Base-by-base conservation (phyloP, 2,888 invertebrate genomes). In the Hypomecis punctinalis region DNA sequence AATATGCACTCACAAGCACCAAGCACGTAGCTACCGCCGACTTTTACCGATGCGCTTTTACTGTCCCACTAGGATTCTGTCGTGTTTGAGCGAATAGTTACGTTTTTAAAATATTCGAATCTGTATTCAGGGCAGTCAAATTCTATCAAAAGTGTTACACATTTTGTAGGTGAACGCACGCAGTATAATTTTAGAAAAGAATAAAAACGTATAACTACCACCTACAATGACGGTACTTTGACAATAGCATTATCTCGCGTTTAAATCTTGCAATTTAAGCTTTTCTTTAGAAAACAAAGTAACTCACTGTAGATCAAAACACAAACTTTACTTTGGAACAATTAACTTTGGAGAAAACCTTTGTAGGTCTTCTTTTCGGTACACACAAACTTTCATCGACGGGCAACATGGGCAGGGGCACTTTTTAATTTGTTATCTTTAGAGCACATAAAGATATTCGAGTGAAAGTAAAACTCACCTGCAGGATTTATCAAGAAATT, bases 161-260 rank as follows among this genome's bases (percentile, higher is more conserved):
- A 76, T 69, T 73, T 67, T 55, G 68, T 76, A 79, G 81, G 82
- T 81, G 80, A 84, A 83, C 75, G 81, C 73, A 81, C 80, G 70
- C 75, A 66, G 74, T 76, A 66, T 82, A 83, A 79, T 79, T 78
- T 81, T 84, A 84, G 81, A 81, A 77, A 73, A 74, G 54, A 60
- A 51, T 10, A 43, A 58, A 6, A 54, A 46, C 33, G 35, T 46
- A 11, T 62, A 47, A n/a, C 49, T 47, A 54, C 54, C 54, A 11
- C 52, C 42, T 46, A 35, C 37, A 52, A 23, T 45, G 49, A 54
- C 45, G 39, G 13, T 37, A 55, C 11, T 61, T 49, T 55, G 49
- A 55, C 55, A 61, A 55, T 11, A 48, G 48, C 53, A 48, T 42
- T 61, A 48, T 7, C 13, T 45, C 46, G 13, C 23, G 36, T 6